Conservation (phyloP, 2,888 invertebrate species). For the Zygogramma bicolorata region DNA sequence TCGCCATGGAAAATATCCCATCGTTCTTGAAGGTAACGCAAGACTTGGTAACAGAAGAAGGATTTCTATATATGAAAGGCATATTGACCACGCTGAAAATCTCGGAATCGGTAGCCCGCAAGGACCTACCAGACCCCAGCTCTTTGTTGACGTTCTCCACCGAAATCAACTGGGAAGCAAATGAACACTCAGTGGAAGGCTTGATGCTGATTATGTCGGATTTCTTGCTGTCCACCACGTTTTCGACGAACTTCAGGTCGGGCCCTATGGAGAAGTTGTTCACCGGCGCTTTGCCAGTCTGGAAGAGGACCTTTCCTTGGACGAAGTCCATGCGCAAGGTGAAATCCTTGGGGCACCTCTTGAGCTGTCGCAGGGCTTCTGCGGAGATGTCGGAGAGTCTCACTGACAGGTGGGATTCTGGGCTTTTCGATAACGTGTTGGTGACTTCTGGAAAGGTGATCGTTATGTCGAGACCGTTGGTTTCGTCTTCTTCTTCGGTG, state of each 20-base stretch:
- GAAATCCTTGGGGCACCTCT: slow-evolving; percentile 51
- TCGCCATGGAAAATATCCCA: slow-evolving; percentile 26
- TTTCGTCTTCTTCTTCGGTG: slow-evolving; percentile 46
- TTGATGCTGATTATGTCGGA: slow-evolving; percentile 50
- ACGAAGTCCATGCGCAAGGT: slow-evolving; percentile 50
- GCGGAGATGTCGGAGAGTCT: slow-evolving; percentile 48
- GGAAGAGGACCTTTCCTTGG: slow-evolving; percentile 46
- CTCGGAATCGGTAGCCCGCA: slow-evolving; percentile 48
- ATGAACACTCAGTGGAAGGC: slow-evolving; percentile 48
- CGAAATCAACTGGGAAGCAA: slow-evolving; percentile 46
- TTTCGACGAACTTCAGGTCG: slow-evolving; percentile 43
- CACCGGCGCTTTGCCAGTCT: slow-evolving; percentile 41
- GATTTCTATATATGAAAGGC: slow-evolving; percentile 35
- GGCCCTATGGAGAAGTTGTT: slow-evolving; percentile 46
- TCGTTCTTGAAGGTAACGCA: slow-evolving; percentile 36
- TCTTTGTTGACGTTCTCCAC: slow-evolving; percentile 40
- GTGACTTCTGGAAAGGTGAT: slow-evolving; percentile 46
- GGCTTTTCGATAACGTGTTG: slow-evolving; percentile 22
- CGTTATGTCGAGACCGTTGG: slow-evolving; percentile 46
- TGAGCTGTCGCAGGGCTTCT: slow-evolving; percentile 45
- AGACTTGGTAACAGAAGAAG: slow-evolving; percentile 30
- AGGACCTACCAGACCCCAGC: slow-evolving; percentile 39
- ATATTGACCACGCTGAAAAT: slow-evolving; percentile 42
- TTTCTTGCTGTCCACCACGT: slow-evolving; percentile 40
- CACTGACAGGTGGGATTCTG: slow-evolving; percentile 41